Percentiles rank a stretch among this genome's conserved stretches.
Evolutionary conservation across 1,140 invertebrate species (phyloP).

Genomic region (Drosophila truncata): DNA sequence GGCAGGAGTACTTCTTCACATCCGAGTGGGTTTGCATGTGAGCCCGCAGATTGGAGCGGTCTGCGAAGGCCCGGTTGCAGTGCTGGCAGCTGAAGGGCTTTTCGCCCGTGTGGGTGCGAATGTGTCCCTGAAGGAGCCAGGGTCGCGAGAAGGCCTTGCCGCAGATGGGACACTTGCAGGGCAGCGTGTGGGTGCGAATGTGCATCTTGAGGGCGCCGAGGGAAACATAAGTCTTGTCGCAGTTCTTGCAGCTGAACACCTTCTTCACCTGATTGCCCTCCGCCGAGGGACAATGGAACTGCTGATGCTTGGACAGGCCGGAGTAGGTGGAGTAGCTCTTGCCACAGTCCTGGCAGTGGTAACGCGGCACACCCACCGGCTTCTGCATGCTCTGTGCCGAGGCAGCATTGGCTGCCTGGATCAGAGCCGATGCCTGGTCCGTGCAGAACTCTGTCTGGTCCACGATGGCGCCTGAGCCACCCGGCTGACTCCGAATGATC

Average conservation of each 20-base stretch:
- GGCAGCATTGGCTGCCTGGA: slow-evolving; percentile 75
- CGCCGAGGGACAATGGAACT: slow-evolving; percentile 96
- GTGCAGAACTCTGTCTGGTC: slow-evolving; percentile 80
- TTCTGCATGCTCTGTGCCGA: slow-evolving; percentile 81
- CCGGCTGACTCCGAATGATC: slow-evolving; percentile 78
- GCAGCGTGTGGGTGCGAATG: slow-evolving; percentile 98
- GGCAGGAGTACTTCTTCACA: slow-evolving; percentile 98
- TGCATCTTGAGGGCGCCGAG: slow-evolving; percentile 99
- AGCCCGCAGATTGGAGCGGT: slow-evolving; percentile 97
- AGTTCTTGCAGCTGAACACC: slow-evolving; percentile 97
- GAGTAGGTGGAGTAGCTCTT: slow-evolving; percentile 98
- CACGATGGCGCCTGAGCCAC: slow-evolving; percentile 53
- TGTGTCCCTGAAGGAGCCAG: slow-evolving; percentile 98
- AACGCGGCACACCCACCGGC: slow-evolving; percentile 87
- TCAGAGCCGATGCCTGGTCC: slow-evolving; percentile 75
- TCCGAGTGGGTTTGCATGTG: slow-evolving; percentile 99
- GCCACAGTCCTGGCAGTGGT: slow-evolving; percentile 95
- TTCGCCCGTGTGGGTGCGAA: slow-evolving; percentile 97
- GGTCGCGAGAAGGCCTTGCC: slow-evolving; percentile 99
- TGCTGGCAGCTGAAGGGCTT: slow-evolving; percentile 98
- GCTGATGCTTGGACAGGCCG: slow-evolving; percentile 97
- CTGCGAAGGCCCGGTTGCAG: slow-evolving; percentile 98
- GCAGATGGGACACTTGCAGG: slow-evolving; percentile 98
- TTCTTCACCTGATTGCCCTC: slow-evolving; percentile 94
- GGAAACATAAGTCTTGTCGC: slow-evolving; percentile 97